Evolutionary conservation across 2,888 invertebrate genomes (phyloP).

Genomic region (Chaetogeoica ovagalla): DNA sequence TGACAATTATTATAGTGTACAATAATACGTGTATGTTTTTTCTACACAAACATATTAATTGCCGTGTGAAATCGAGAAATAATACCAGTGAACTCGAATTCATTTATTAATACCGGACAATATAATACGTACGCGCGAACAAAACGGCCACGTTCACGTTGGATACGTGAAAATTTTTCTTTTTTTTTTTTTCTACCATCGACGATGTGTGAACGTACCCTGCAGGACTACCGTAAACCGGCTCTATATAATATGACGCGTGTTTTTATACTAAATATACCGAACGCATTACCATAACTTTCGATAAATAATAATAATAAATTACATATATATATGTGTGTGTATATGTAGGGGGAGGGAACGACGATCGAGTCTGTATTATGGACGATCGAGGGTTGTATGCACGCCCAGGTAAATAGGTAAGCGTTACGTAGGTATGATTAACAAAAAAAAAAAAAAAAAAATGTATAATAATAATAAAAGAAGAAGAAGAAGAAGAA

Average conservation of each 20-base stretch:
- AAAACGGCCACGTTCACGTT: too few relatives aligned
- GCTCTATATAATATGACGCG: too few relatives aligned
- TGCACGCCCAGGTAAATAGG: background rate
- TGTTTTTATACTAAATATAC: background rate
- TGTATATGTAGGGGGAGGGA: too few relatives aligned
- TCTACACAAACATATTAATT: conserved; percentile 11
- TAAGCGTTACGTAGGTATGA: background rate
- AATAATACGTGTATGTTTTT: background rate
- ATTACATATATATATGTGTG: too few relatives aligned
- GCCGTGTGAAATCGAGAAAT: conserved; percentile 24
- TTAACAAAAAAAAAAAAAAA: background rate
- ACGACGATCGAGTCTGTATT: background rate
- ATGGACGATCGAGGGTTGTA: conserved; percentile 17
- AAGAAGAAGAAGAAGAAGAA: too few relatives aligned
- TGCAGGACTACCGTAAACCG: background rate
- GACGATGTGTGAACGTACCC: conserved; percentile 17
- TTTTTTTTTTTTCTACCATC: too few relatives aligned
- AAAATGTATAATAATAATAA: background rate
- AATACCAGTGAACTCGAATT: conserved; percentile 15
- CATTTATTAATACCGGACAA: background rate
- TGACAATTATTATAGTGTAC: too few relatives aligned
- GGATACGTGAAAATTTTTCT: too few relatives aligned
- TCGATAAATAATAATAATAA: conserved; percentile 3
- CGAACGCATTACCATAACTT: background rate
- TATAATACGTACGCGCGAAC: background rate